Evolutionary conservation across 2,888 invertebrate species (phyloP).

Genomic region (Hedychridium roseum): DNA sequence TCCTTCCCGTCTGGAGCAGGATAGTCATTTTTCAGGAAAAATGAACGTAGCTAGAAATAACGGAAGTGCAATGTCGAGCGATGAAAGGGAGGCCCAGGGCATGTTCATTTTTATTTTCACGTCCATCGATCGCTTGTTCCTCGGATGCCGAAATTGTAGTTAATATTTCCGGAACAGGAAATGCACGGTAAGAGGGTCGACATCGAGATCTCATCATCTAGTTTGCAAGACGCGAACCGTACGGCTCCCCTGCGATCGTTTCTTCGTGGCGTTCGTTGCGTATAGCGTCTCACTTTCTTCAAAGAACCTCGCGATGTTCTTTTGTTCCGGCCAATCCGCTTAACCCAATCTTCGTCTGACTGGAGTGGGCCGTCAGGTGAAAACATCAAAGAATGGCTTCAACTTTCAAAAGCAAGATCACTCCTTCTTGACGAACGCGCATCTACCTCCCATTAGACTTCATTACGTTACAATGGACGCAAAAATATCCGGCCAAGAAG

Average conservation of each 20-base stretch:
- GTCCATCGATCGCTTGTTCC: too few relatives aligned
- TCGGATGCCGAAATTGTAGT: too few relatives aligned
- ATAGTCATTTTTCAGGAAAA: too few relatives aligned
- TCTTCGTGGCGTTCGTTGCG: not conserved
- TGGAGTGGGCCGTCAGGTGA: not conserved
- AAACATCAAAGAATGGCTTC: constrained; percentile 30
- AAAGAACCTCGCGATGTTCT: constrained; percentile 22
- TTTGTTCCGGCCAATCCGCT: constrained; percentile 44
- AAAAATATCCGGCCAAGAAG: too few relatives aligned
- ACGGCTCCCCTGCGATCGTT: not conserved
- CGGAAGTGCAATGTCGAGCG: too few relatives aligned
- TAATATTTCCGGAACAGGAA: too few relatives aligned
- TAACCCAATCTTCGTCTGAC: constrained; percentile 14
- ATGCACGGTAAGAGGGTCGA: constrained; percentile 25
- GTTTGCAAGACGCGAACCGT: constrained; percentile 13
- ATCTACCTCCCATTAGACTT: too few relatives aligned
- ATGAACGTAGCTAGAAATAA: too few relatives aligned
- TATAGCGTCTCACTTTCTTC: constrained; percentile 38
- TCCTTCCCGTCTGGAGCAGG: not conserved
- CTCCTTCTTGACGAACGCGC: too few relatives aligned
- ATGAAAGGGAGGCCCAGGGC: too few relatives aligned
- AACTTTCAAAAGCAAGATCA: constrained; percentile 30
- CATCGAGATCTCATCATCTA: constrained; percentile 31
- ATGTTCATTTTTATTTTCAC: too few relatives aligned
- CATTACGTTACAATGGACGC: too few relatives aligned